Conservation (phyloP, 1,140 invertebrate species). For the Propsilocerus akamusi region DNA sequence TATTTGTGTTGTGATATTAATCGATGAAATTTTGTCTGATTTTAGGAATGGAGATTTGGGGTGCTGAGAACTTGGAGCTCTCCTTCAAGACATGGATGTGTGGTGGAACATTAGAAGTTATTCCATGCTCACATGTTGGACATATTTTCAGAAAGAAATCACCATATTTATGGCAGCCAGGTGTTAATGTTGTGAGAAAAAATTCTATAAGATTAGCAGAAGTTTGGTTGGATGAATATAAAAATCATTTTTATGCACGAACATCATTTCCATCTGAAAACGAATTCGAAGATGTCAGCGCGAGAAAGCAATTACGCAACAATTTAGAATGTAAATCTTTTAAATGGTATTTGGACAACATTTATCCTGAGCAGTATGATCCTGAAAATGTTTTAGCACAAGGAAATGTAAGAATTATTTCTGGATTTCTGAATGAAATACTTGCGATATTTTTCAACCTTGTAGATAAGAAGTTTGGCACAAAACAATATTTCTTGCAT, state of each 20-base stretch:
- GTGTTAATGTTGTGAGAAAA: neutral
- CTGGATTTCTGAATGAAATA: no score
- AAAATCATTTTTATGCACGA: constrained; percentile 66
- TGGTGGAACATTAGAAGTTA: constrained; percentile 52
- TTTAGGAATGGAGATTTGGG: constrained; percentile 85
- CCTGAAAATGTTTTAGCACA: neutral
- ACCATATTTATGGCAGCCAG: constrained; percentile 36
- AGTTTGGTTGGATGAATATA: constrained; percentile 98
- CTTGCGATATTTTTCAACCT: no score
- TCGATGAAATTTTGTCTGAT: no score
- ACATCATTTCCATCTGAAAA: constrained; percentile 54
- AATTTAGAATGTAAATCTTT: constrained; percentile 78
- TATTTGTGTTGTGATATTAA: no score
- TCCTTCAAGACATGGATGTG: constrained; percentile 76
- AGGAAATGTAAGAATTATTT: neutral
- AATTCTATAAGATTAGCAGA: constrained; percentile 18
- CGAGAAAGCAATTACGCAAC: constrained; percentile 60
- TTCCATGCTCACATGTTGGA: constrained; percentile 69
- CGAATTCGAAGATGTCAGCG: constrained; percentile 51
- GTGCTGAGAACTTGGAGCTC: constrained; percentile 96
- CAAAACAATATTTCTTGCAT: no score
- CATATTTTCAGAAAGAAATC: constrained; percentile 61
- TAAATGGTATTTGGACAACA: constrained; percentile 88
- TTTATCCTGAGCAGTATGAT: constrained; percentile 19
- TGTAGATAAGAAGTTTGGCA: no score